Conservation (phyloP, 2,888 invertebrate genomes). For the Hemaris fuciformis region DNA sequence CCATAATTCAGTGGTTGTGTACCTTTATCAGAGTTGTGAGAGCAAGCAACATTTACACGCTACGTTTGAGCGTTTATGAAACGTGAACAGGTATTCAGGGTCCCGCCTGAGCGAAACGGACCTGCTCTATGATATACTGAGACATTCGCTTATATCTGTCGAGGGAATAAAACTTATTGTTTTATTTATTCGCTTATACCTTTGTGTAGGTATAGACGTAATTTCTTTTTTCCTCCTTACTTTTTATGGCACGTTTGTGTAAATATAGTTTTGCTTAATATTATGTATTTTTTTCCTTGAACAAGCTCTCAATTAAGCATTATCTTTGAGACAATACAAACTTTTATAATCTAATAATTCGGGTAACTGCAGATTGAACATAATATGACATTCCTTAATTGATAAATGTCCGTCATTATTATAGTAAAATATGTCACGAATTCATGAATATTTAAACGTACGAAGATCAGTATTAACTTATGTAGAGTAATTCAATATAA, state of each 20-base stretch:
- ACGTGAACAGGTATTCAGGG: slow-evolving; percentile 17
- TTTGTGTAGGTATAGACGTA: not conserved
- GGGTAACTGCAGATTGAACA: no score
- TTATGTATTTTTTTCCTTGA: no score
- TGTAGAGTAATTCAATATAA: no score
- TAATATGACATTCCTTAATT: no score
- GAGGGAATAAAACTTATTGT: not conserved
- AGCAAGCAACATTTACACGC: slow-evolving; percentile 16
- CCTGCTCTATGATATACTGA: not conserved
- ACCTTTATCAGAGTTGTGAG: not conserved
- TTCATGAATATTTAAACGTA: no score
- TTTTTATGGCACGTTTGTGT: not conserved
- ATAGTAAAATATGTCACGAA: no score
- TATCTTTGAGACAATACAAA: no score
- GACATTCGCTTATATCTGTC: not conserved
- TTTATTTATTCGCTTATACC: not conserved
- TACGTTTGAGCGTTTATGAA: slow-evolving; percentile 19
- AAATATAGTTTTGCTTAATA: no score
- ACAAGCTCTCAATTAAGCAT: no score
- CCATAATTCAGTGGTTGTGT: not conserved
- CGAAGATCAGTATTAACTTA: no score
- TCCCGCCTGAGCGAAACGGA: slow-evolving; percentile 7
- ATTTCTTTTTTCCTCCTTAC: not conserved
- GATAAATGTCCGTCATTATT: no score
- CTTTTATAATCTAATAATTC: no score